phyloP scores from a whole-genome alignment of 2,888 invertebrate species.

The Xanthia togata region DNA sequence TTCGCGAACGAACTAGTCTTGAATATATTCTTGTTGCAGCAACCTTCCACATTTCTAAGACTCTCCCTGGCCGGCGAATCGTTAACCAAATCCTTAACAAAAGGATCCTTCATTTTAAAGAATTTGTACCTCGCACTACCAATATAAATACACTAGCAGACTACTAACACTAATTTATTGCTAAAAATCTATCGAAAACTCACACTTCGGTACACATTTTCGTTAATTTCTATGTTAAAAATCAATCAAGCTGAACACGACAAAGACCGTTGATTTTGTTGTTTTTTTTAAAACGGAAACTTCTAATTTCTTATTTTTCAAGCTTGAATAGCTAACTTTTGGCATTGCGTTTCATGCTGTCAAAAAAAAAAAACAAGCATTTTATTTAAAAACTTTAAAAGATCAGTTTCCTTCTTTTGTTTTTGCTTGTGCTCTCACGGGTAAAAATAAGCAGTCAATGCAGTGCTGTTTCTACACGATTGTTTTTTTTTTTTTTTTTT shows the following conservation, averaged over 20 bases:
- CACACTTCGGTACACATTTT: slow-evolving; percentile 74
- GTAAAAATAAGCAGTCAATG: no score
- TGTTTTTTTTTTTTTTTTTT: no score
- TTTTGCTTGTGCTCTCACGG: background rate
- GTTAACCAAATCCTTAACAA: slow-evolving; percentile 83
- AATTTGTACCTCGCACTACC: slow-evolving; percentile 56
- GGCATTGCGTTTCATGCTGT: slow-evolving; percentile 19
- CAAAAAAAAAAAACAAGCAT: background rate
- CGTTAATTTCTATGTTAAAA: slow-evolving; percentile 55
- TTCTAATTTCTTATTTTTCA: slow-evolving; percentile 18
- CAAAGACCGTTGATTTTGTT: slow-evolving; percentile 76
- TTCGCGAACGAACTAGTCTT: slow-evolving; percentile 90
- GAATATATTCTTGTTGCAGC: slow-evolving; percentile 85
- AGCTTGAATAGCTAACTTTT: slow-evolving; percentile 39
- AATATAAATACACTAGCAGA: slow-evolving; percentile 52
- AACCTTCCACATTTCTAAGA: slow-evolving; percentile 84
- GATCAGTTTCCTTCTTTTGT: background rate
- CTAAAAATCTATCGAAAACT: slow-evolving; percentile 57
- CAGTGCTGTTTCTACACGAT: background rate
- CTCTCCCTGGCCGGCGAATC: slow-evolving; percentile 87
- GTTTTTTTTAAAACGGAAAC: slow-evolving; percentile 67
- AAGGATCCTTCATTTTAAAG: slow-evolving; percentile 85
- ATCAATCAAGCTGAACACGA: slow-evolving; percentile 69
- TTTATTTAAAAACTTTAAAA: no score
- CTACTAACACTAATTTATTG: slow-evolving; percentile 48